Evolutionary conservation across 2,888 invertebrate species (phyloP).

Genomic region (Caprella mutica): DNA sequence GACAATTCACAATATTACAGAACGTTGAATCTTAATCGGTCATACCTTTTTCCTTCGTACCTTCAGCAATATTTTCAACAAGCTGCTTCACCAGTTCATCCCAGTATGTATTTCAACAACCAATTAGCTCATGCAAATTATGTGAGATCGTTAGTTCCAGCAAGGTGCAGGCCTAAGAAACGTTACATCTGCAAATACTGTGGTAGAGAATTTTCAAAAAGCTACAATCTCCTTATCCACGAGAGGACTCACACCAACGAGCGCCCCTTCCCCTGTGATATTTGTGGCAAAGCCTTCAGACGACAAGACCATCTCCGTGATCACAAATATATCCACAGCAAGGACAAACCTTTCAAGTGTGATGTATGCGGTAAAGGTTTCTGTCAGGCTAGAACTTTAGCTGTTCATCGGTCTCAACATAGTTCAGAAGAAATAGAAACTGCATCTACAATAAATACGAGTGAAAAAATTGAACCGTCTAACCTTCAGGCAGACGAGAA

Average conservation of each 20-base stretch:
- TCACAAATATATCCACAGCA: constrained; percentile 75
- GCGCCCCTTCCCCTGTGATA: constrained; percentile 47
- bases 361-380: constrained; percentile 32
- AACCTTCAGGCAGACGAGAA: too few relatives aligned
- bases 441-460: too few relatives aligned
- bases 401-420: constrained; percentile 32
- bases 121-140: too few relatives aligned
- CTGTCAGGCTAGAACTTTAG: constrained; percentile 33
- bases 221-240: constrained; percentile 48
- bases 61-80: too few relatives aligned
- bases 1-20: too few relatives aligned
- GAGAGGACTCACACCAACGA: constrained; percentile 49
- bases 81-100: too few relatives aligned
- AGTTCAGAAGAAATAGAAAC: too few relatives aligned
- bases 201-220: constrained; percentile 46
- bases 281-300: constrained; percentile 47
- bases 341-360: constrained; percentile 95
- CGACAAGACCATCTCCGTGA: constrained; percentile 44
- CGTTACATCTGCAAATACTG: constrained; percentile 48
- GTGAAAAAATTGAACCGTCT: too few relatives aligned
- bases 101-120: too few relatives aligned
- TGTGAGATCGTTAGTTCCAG: too few relatives aligned
- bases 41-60: too few relatives aligned
- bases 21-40: too few relatives aligned
- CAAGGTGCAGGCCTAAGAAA: constrained; percentile 38